These are phyloP conservation scores for Lathamus discolor DNA, from an alignment of 2,113 vertebrate genomes.

Conservation along the genomic window DNA sequence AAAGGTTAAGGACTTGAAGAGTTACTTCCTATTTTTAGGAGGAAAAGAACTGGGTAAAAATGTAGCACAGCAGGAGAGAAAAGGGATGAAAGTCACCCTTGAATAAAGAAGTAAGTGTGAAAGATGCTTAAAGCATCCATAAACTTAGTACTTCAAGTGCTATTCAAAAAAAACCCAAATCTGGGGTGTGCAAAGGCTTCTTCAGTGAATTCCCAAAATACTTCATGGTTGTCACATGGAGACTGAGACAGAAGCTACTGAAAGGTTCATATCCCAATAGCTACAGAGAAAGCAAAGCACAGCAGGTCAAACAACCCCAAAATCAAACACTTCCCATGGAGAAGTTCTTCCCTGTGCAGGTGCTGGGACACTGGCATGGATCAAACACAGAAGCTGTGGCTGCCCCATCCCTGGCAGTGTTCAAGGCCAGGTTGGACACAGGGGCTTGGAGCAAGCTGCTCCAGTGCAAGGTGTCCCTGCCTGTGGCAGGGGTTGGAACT, in stretches of 20 bases:
- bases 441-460: not conserved
- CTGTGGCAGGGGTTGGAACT: not conserved
- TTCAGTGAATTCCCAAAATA: not conserved
- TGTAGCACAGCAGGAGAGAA: not conserved
- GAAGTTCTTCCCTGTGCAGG: not conserved
- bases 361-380: not conserved
- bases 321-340: not conserved
- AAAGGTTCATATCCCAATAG: not conserved
- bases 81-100: not conserved
- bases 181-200: not conserved
- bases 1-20: slow-evolving; percentile 5
- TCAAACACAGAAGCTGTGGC: not conserved
- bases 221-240: not conserved
- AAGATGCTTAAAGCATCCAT: not conserved
- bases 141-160: not conserved
- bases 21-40: slow-evolving; percentile 15
- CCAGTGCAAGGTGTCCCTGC: not conserved
- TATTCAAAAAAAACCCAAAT: not conserved
- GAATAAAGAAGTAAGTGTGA: not conserved
- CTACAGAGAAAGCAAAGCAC: not conserved
- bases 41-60: not conserved
- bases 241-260: not conserved
- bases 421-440: not conserved
- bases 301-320: not conserved
- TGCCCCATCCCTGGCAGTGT: not conserved